These are phyloP conservation scores for Troides oblongomaculatus DNA, from an alignment of 2,888 invertebrate genomes.

Conservation along the genomic window DNA sequence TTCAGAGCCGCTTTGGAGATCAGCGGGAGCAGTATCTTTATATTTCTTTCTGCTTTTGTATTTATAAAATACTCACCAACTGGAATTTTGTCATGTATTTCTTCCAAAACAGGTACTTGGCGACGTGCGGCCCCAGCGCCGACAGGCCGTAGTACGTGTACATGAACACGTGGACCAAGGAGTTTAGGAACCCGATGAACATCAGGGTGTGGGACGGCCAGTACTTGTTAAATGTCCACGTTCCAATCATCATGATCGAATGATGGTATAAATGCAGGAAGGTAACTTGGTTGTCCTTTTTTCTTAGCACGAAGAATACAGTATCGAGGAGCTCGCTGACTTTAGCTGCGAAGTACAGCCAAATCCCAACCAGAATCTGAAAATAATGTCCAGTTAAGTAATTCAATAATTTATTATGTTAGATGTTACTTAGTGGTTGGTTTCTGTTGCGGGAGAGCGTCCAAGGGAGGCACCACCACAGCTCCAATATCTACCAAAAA, in stretches of 20 bases:
- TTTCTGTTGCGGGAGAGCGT: too few species aligned
- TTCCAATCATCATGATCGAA: slow-evolving; percentile 84
- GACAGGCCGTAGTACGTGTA: slow-evolving; percentile 89
- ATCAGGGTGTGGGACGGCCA: slow-evolving; percentile 87
- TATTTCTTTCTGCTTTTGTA: too few species aligned
- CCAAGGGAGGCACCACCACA: too few species aligned
- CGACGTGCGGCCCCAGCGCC: slow-evolving; percentile 86
- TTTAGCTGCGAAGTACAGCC: slow-evolving; percentile 88
- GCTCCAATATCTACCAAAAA: too few species aligned
- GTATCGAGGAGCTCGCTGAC: slow-evolving; percentile 88
- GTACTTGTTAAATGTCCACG: slow-evolving; percentile 87
- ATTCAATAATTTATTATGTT: too few species aligned
- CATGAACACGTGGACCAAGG: slow-evolving; percentile 90
- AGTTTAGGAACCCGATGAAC: slow-evolving; percentile 86
- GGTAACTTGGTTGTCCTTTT: slow-evolving; percentile 87
- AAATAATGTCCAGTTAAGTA: slow-evolving; percentile 37
- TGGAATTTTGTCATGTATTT: slow-evolving; percentile 90
- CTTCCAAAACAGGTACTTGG: slow-evolving; percentile 91
- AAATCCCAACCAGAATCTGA: slow-evolving; percentile 69
- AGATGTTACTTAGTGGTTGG: too few species aligned
- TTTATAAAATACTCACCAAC: slow-evolving; percentile 76
- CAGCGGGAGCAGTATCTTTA: too few species aligned
- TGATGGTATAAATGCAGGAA: slow-evolving; percentile 95
- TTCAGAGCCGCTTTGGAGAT: too few species aligned
- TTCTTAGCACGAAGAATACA: slow-evolving; percentile 92